A percentile compares a stretch with the other conserved stretches of the same genome.
Conservation (phyloP, 1,140 invertebrate species). For the Brachionus plicatilis region DNA sequence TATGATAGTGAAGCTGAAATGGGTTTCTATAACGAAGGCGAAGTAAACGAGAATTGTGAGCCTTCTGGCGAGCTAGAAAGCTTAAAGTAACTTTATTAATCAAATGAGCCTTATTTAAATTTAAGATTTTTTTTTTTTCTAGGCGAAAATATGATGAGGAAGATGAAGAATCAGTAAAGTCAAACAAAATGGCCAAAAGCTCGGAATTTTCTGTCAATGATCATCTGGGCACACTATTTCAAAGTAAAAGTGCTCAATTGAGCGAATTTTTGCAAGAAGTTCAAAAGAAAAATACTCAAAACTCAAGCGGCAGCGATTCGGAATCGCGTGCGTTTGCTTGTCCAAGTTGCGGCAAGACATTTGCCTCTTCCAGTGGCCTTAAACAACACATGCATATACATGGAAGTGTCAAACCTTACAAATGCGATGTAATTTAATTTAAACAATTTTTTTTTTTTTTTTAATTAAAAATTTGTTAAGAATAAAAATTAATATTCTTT, state of each 20-base stretch:
- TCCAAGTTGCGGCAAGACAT: slow-evolving; percentile 94
- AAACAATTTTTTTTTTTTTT: not conserved
- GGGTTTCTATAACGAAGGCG: not conserved
- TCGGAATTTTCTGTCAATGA: not conserved
- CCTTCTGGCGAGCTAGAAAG: not conserved
- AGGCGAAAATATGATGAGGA: slow-evolving; percentile 24
- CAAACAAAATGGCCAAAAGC: not conserved
- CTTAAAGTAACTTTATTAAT: not conserved
- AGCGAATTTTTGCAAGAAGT: not conserved
- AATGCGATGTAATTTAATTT: slow-evolving; percentile 57
- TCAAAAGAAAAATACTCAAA: not conserved
- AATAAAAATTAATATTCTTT: not conserved
- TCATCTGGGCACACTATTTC: not conserved
- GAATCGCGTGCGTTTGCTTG: slow-evolving; percentile 77
- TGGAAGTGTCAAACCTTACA: slow-evolving; percentile 94
- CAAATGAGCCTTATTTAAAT: no score
- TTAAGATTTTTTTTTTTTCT: not conserved
- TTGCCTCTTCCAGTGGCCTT: slow-evolving; percentile 88
- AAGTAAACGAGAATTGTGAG: not conserved
- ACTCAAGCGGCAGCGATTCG: slow-evolving; percentile 12
- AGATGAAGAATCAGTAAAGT: not conserved
- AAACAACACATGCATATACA: slow-evolving; percentile 99
- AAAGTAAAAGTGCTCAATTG: slow-evolving; percentile 28
- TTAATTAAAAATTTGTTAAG: not conserved
- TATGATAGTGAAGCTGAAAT: slow-evolving; percentile 23